Evolutionary conservation across 2,113 vertebrate genomes (phyloP), one percentile per base, ranked within the genome.

Genomic region (Polyodon spathula): DNA sequence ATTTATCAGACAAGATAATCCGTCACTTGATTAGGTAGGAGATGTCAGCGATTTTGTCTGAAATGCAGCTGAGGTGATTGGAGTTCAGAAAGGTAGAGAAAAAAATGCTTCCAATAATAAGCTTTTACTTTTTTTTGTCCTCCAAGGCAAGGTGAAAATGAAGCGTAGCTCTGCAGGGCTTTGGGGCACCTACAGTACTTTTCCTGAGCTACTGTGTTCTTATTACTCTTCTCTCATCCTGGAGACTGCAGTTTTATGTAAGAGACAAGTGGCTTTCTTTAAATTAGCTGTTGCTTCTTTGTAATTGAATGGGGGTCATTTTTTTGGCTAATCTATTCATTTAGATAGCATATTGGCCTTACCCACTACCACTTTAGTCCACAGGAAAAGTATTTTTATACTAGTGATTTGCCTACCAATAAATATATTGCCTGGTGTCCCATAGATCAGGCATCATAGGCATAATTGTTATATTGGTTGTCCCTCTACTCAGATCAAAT

Each of bases 1-100:
- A 82, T 88, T 87, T 85, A 87, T 80, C 83, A 85, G 73, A 86
- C 80, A 83, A 87, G 80, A 87, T 85, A 88, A 85, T 84, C 81
- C 78, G 73, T 73, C 65, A 75, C 76, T 88, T 83, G 81, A 83
- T 84, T 79, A 86, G 79, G 80, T 83, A 64, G 75, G 68, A 83
- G 79, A 82, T 81, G 82, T 81, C 78, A 83, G 70, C 55, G 71
- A 68, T 67, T 76, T 66, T 69, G 73, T 57, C 63, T 76, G 78
- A 63, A 74, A 63, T 0, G 4, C 52, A 65, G 73, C 64, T 39
- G 2, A 72, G 72, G 71, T 73, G 68, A 65, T 68, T 71, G 63
- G 39, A 74, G 71, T 62, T 51, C 57, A 62, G 56, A 41, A 60
- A 42, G 60, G 65, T 55, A 9, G 15, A 55, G 37, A 43, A 53